Percentiles rank a stretch among this genome's conserved stretches.
These are phyloP conservation scores for Anableps anableps DNA, from an alignment of 2,797 vertebrate genomes.

Conservation along the genomic window DNA sequence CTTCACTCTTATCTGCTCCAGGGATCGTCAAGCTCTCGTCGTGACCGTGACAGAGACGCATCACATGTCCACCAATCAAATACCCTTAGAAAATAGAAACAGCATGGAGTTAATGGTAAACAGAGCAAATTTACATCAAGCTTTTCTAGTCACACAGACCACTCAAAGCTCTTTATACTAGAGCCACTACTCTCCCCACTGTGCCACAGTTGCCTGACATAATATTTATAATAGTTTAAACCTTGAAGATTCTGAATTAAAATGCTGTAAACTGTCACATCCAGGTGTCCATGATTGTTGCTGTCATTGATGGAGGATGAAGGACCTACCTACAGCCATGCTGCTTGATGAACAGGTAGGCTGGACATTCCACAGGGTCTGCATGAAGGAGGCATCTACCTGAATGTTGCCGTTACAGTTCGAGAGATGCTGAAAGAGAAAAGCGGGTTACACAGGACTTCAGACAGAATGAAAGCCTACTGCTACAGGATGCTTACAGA, in stretches of 20 bases:
- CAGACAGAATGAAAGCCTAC: not conserved
- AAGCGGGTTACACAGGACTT: not conserved
- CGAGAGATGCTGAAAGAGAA: constrained; percentile 90
- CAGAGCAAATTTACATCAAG: not conserved
- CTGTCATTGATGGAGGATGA: not conserved
- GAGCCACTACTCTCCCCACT: not conserved
- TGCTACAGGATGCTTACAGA: not conserved
- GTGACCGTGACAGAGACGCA: constrained; percentile 95
- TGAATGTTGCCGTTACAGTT: constrained; percentile 90
- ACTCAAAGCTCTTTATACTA: not conserved
- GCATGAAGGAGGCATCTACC: constrained; percentile 98
- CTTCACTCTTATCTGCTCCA: constrained; percentile 88
- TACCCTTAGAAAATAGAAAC: constrained; percentile 79
- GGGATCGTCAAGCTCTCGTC: constrained; percentile 97
- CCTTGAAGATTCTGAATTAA: not conserved
- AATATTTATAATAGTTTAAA: not conserved
- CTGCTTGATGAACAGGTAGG: constrained; percentile 93
- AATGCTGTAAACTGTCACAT: not conserved
- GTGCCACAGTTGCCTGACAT: not conserved
- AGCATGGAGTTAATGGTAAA: not conserved
- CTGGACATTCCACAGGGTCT: constrained; percentile 98
- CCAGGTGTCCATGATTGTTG: not conserved
- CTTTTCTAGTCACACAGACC: not conserved
- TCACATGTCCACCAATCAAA: constrained; percentile 93
- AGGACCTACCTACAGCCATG: constrained; percentile 89